Percentiles rank a stretch among this genome's conserved stretches.
These are phyloP conservation scores for Tiphia femorata DNA, from an alignment of 2,888 invertebrate genomes.

Conservation along the genomic window DNA sequence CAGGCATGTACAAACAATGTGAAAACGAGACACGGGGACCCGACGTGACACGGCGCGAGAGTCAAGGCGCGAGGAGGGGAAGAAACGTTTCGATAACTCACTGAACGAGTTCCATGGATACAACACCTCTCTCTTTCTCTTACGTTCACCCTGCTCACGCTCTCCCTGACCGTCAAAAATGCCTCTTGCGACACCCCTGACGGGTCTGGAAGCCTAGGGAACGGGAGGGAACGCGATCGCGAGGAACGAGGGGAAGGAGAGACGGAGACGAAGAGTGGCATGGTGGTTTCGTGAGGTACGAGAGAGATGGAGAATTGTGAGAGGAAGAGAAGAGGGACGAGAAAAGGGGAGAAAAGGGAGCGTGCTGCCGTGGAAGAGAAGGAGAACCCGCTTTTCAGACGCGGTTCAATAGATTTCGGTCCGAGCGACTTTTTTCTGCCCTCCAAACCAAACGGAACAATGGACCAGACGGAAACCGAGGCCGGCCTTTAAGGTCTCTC, in stretches of 20 bases:
- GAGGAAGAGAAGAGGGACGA: conserved; percentile 9
- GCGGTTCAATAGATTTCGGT: conserved; percentile 49
- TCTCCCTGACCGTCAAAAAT: background rate
- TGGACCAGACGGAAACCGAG: conserved; percentile 46
- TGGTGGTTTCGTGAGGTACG: conserved; percentile 5
- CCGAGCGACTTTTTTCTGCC: conserved; percentile 34
- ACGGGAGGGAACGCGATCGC: conserved; percentile 2
- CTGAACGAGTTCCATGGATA: too few relatives aligned
- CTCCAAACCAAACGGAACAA: conserved; percentile 47
- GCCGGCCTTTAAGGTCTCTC: conserved; percentile 30
- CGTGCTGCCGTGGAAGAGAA: conserved; percentile 5
- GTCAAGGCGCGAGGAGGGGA: too few relatives aligned
- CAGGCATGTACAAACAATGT: too few relatives aligned
- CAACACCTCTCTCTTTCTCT: too few relatives aligned
- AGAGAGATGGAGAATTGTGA: conserved; percentile 4
- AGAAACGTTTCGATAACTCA: too few relatives aligned
- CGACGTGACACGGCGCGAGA: too few relatives aligned
- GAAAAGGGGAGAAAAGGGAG: conserved; percentile 6
- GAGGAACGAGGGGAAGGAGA: background rate
- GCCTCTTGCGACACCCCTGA: conserved; percentile 21
- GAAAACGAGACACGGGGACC: too few relatives aligned
- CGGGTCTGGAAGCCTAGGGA: conserved; percentile 18
- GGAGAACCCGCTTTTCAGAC: conserved; percentile 39
- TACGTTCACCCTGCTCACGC: too few relatives aligned
- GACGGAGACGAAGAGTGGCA: conserved; percentile 1